These are phyloP conservation scores for Lomographa bimaculata DNA, from an alignment of 2,888 invertebrate species.

Conservation along the genomic window DNA sequence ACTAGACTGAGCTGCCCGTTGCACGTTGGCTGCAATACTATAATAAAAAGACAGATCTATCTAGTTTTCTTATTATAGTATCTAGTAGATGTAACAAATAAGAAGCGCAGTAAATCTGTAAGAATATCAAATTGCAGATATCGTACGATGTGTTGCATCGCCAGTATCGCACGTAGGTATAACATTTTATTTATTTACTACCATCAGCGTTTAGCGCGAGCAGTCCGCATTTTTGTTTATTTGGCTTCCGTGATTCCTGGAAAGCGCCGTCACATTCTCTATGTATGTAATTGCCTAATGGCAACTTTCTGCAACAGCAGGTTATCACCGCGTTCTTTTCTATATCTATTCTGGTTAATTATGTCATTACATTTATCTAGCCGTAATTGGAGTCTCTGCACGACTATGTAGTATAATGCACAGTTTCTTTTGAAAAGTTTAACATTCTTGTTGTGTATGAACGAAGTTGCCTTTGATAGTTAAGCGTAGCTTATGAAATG, in stretches of 20 bases:
- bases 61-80: too few relatives aligned
- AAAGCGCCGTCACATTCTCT: conserved; percentile 49
- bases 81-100: too few relatives aligned
- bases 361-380: conserved; percentile 9
- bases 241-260: conserved; percentile 60
- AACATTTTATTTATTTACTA: conserved; percentile 45
- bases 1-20: too few relatives aligned
- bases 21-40: too few relatives aligned
- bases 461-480: too few relatives aligned
- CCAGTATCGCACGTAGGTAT: conserved; percentile 42
- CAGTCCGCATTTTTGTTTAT: conserved; percentile 46
- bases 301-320: conserved; percentile 24
- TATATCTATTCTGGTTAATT: conserved; percentile 6
- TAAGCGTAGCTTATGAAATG: too few relatives aligned
- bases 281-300: conserved; percentile 26
- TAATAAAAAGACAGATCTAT: too few relatives aligned
- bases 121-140: conserved; percentile 30
- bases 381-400: too few relatives aligned
- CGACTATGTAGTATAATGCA: too few relatives aligned
- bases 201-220: conserved; percentile 46
- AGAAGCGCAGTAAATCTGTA: too few relatives aligned
- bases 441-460: too few relatives aligned
- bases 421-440: too few relatives aligned
- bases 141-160: conserved; percentile 54
- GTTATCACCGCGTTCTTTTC: conserved; percentile 20